Percentiles rank a stretch among this genome's conserved stretches.
phyloP scores from a whole-genome alignment of 1,140 invertebrate species.

The Grapholita molesta region DNA sequence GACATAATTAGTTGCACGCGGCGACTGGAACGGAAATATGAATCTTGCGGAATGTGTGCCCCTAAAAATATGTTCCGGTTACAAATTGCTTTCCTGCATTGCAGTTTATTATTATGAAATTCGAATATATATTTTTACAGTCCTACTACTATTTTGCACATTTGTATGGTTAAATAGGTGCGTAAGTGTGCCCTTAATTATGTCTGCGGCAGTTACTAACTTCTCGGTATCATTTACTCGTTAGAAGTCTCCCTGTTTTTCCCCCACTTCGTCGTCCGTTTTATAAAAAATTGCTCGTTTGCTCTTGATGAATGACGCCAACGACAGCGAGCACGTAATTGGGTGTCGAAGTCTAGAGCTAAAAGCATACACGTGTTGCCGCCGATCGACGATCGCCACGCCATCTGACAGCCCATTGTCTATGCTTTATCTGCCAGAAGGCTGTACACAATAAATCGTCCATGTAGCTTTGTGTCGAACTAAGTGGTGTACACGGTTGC shows the following conservation, averaged over 20 bases:
- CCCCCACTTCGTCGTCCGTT: conserved; percentile 26
- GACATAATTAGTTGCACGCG: conserved; percentile 53
- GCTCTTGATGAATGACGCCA: conserved; percentile 63
- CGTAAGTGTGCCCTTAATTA: conserved; percentile 45
- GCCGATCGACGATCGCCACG: conserved; percentile 37
- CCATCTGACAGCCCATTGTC: conserved; percentile 70
- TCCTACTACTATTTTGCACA: neutral
- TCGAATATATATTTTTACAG: neutral
- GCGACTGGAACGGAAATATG: conserved; percentile 36
- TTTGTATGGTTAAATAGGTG: neutral
- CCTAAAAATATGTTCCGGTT: conserved; percentile 22
- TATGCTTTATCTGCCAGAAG: conserved; percentile 57
- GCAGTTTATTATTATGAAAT: neutral
- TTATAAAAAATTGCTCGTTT: conserved; percentile 65
- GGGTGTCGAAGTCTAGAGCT: conserved; percentile 67
- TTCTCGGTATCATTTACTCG: conserved; percentile 35
- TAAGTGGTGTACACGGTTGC: conserved; percentile 62
- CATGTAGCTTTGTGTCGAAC: conserved; percentile 63
- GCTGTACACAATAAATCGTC: conserved; percentile 69
- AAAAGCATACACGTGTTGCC: conserved; percentile 74
- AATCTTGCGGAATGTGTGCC: conserved; percentile 31
- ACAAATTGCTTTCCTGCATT: neutral
- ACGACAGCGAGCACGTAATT: conserved; percentile 59
- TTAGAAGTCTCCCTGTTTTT: conserved; percentile 33
- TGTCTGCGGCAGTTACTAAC: conserved; percentile 23